Evolutionary conservation across 2,888 invertebrate genomes (phyloP).

Genomic region (Pachycephus smyrnensis): DNA sequence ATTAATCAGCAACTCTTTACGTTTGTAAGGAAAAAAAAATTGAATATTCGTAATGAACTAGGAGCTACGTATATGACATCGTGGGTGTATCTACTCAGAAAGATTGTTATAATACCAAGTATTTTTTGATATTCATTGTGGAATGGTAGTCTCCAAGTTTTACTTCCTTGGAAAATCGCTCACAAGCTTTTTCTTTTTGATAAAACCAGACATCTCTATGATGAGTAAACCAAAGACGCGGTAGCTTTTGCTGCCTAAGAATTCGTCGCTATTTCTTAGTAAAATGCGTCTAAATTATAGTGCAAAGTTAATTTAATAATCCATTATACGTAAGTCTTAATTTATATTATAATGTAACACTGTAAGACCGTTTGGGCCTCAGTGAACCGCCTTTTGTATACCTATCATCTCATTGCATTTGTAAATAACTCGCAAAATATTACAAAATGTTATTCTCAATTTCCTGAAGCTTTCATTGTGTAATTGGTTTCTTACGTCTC

Average conservation of each 20-base stretch:
- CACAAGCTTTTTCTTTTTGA: neutral
- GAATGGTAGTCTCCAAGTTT: neutral
- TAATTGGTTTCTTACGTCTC: neutral
- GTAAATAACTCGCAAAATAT: conserved; percentile 29
- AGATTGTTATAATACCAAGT: neutral
- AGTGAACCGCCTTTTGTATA: conserved; percentile 49
- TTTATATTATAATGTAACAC: conserved; percentile 49
- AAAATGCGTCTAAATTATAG: conserved; percentile 19
- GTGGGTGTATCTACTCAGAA: neutral
- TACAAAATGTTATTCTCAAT: neutral
- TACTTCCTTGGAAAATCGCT: neutral
- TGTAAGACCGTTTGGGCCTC: conserved; percentile 47
- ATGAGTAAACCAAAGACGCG: conserved; percentile 56
- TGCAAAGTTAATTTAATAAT: conserved; percentile 27
- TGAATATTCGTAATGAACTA: neutral
- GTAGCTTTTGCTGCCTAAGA: conserved; percentile 46
- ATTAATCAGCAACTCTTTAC: neutral
- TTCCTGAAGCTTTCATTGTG: neutral
- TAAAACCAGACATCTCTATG: conserved; percentile 7
- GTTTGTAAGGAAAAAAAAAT: neutral
- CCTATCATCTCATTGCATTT: conserved; percentile 49
- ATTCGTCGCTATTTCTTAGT: conserved; percentile 35
- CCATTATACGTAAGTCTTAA: conserved; percentile 52
- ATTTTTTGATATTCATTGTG: neutral
- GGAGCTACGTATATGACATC: neutral